Evolutionary conservation across 2,113 vertebrate genomes (phyloP).

Genomic region (Arenaria interpres): DNA sequence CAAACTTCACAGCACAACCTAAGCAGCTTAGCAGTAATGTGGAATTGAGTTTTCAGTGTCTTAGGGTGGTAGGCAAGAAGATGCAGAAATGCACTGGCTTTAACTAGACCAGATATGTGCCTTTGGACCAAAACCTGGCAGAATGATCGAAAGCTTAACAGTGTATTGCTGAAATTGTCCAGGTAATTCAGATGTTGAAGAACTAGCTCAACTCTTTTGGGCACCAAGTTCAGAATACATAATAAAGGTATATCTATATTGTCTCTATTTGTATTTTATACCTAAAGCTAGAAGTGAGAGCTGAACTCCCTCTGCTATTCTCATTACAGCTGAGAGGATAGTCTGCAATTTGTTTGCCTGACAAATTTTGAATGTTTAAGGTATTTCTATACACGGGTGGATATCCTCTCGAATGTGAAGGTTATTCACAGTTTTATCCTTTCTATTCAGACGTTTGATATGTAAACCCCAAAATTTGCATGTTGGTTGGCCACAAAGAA

Average conservation of each 20-base stretch:
- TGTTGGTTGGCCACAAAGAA: background rate
- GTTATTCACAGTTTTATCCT: background rate
- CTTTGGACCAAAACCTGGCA: background rate
- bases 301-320: background rate
- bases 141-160: background rate
- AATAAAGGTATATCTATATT: background rate
- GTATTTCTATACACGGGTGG: background rate
- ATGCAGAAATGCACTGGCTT: background rate
- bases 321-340: background rate
- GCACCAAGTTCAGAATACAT: background rate
- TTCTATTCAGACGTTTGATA: background rate
- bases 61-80: background rate
- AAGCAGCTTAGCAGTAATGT: background rate
- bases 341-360: background rate
- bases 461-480: background rate
- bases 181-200: background rate
- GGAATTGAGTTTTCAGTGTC: background rate
- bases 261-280: background rate
- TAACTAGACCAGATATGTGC: background rate
- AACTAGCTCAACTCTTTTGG: background rate
- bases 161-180: background rate
- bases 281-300: background rate
- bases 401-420: background rate
- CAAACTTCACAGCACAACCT: background rate
- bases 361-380: background rate